Evolutionary conservation across 2,113 vertebrate species (phyloP).

Genomic region (Myrmophylax atrothorax): DNA sequence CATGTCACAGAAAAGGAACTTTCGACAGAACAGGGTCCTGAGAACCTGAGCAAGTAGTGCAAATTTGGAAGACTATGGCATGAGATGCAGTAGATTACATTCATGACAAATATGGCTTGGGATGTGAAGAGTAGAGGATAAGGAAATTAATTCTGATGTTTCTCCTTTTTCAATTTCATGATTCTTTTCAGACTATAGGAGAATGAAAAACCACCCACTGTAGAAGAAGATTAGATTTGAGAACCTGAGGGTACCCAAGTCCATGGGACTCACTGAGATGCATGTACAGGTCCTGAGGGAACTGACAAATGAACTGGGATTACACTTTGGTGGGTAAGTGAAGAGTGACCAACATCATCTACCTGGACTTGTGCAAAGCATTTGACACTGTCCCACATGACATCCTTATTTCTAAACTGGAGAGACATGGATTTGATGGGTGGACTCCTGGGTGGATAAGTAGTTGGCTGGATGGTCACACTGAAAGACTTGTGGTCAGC

Average conservation of each 20-base stretch:
- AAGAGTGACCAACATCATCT: not conserved
- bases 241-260: not conserved
- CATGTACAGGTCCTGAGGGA: not conserved
- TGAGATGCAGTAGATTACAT: not conserved
- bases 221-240: not conserved
- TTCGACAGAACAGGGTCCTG: not conserved
- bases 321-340: not conserved
- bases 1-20: not conserved
- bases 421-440: not conserved
- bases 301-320: not conserved
- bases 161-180: not conserved
- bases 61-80: not conserved
- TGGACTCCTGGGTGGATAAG: not conserved
- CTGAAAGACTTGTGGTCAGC: not conserved
- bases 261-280: not conserved
- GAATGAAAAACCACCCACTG: not conserved
- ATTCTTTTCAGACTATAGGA: not conserved
- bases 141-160: not conserved
- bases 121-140: not conserved
- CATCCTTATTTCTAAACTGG: not conserved
- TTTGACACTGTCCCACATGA: not conserved
- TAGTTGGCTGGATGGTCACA: not conserved
- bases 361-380: not conserved
- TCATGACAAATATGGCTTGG: not conserved
- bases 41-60: not conserved